Conservation (phyloP, 2,113 vertebrate genomes). For the Calidris pugnax region DNA sequence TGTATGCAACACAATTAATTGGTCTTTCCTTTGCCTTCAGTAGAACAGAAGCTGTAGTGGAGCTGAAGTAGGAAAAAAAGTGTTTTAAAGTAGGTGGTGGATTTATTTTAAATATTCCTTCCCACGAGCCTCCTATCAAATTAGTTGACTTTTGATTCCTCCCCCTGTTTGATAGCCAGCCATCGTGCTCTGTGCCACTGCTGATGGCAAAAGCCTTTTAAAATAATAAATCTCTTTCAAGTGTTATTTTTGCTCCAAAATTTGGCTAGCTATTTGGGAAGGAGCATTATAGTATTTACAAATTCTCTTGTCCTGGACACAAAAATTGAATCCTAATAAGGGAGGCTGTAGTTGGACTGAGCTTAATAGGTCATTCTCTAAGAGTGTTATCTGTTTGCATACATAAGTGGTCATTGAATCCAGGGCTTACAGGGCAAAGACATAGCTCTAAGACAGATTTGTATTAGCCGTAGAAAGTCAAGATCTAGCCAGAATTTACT, state of each 20-base stretch:
- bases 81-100: neutral
- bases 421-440: neutral
- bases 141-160: neutral
- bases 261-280: neutral
- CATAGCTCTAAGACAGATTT: neutral
- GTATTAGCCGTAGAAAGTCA: neutral
- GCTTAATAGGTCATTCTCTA: neutral
- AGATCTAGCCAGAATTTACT: neutral
- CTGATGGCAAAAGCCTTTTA: neutral
- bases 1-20: neutral
- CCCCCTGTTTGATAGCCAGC: neutral
- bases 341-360: neutral
- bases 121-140: neutral
- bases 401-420: neutral
- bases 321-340: neutral
- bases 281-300: neutral
- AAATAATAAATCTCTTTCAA: neutral
- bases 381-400: neutral
- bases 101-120: neutral
- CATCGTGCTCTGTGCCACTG: neutral
- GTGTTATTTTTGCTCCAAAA: neutral
- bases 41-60: neutral
- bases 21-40: neutral
- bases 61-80: neutral
- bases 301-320: neutral